A percentile compares a stretch with the other conserved stretches of the same genome.
These are phyloP conservation scores for Leucoraja ocellata DNA, from an alignment of 2,797 vertebrate species.

Conservation along the genomic window DNA sequence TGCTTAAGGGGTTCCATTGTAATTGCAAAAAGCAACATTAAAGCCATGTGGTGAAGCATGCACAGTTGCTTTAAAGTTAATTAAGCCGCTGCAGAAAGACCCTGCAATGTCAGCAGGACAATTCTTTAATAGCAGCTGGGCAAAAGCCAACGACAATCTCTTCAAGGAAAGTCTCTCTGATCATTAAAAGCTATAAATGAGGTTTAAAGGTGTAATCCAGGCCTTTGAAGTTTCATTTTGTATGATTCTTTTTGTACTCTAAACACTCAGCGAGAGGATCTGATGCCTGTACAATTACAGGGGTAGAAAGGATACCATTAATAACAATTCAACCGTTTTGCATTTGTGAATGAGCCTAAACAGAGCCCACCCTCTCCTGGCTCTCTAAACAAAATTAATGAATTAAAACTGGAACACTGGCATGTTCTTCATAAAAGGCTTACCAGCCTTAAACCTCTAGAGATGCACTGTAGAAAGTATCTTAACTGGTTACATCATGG, in stretches of 20 bases:
- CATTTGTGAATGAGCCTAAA: neutral
- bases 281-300: too few relatives aligned
- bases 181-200: neutral
- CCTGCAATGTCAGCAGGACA: neutral
- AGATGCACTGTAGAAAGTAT: too few relatives aligned
- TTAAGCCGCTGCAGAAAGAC: neutral
- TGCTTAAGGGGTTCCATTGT: slow-evolving; percentile 7
- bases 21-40: neutral
- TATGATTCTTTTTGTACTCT: neutral
- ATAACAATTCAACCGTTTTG: neutral
- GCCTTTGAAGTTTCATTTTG: neutral
- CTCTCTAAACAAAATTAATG: neutral
- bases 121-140: neutral
- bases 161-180: neutral
- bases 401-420: neutral
- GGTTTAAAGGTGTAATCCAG: neutral
- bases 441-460: too few relatives aligned
- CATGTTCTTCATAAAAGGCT: neutral
- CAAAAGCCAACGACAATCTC: neutral
- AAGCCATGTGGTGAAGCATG: too few relatives aligned
- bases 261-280: neutral
- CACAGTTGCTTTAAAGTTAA: neutral
- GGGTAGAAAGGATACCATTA: neutral
- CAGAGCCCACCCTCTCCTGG: too few relatives aligned
- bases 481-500: too few relatives aligned